These are phyloP conservation scores for Drosophila melanosoma DNA, from an alignment of 2,888 invertebrate genomes.

Conservation along the genomic window DNA sequence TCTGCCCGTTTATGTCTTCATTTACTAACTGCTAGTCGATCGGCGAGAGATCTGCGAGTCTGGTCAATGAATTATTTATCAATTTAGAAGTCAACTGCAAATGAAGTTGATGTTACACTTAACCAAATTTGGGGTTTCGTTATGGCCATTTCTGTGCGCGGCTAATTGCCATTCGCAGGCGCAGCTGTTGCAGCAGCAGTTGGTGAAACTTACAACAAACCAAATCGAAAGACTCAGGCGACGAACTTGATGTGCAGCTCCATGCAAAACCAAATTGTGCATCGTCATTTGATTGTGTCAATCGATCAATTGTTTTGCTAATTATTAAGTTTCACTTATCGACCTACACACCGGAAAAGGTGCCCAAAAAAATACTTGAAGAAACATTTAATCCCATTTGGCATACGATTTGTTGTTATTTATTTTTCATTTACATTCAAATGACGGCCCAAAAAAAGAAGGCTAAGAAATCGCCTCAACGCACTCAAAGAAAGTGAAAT, in stretches of 20 bases:
- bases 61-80: constrained; percentile 76
- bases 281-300: constrained; percentile 53
- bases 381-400: constrained; percentile 49
- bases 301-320: constrained; percentile 25
- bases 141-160: constrained; percentile 51
- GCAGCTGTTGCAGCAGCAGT: constrained; percentile 17
- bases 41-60: constrained; percentile 9
- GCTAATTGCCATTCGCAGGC: constrained; percentile 64
- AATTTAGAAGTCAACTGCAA: constrained; percentile 70
- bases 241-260: constrained; percentile 51
- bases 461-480: constrained; percentile 26
- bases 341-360: constrained; percentile 55
- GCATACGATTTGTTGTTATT: constrained; percentile 39
- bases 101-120: constrained; percentile 82
- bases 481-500: constrained; percentile 75
- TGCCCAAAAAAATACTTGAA: constrained; percentile 6
- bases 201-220: constrained; percentile 67
- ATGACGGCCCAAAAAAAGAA: constrained; percentile 31
- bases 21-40: constrained; percentile 64
- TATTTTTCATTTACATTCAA: constrained; percentile 33
- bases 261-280: constrained; percentile 43
- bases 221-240: constrained; percentile 57
- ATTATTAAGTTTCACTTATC: constrained; percentile 55
- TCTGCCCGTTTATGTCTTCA: constrained; percentile 71
- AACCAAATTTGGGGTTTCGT: constrained; percentile 74